These are phyloP conservation scores for Netelia inedita DNA, from an alignment of 2,888 invertebrate genomes.

Conservation along the genomic window DNA sequence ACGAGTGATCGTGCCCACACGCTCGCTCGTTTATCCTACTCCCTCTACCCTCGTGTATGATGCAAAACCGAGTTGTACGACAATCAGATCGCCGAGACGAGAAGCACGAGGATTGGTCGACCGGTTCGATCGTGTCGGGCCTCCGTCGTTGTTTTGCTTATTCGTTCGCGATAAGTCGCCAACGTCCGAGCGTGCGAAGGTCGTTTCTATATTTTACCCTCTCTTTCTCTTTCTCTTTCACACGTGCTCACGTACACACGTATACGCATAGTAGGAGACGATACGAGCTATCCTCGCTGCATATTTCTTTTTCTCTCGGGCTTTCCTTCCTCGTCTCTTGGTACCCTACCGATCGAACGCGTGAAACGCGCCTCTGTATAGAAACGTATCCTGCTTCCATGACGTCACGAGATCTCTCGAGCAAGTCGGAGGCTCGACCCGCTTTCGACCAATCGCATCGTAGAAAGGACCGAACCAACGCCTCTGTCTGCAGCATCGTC, in stretches of 20 bases:
- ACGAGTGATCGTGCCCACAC: neutral
- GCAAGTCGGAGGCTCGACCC: constrained; percentile 76
- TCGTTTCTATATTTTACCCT: constrained; percentile 61
- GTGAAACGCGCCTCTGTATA: constrained; percentile 14
- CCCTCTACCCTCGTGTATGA: neutral
- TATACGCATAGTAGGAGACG: neutral
- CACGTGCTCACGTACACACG: neutral
- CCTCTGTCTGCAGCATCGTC: constrained; percentile 54
- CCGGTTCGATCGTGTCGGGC: constrained; percentile 26
- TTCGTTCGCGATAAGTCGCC: neutral
- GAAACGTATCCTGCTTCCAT: constrained; percentile 12
- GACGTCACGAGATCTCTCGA: constrained; percentile 68
- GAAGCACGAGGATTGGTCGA: constrained; percentile 5
- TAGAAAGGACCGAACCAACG: constrained; percentile 73
- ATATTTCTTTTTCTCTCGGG: constrained; percentile 5
- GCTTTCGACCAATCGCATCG: constrained; percentile 75
- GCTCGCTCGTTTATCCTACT: neutral
- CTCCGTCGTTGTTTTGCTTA: constrained; percentile 71
- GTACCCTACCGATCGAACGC: too few species aligned
- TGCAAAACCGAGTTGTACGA: neutral
- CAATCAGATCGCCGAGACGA: neutral
- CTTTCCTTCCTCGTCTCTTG: constrained; percentile 39
- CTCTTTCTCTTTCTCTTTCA: constrained; percentile 44
- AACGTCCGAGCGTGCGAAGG: constrained; percentile 70
- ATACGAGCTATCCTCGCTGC: constrained; percentile 1